Conservation (phyloP, 1,140 invertebrate species). For the Drosophila ohnishii region DNA sequence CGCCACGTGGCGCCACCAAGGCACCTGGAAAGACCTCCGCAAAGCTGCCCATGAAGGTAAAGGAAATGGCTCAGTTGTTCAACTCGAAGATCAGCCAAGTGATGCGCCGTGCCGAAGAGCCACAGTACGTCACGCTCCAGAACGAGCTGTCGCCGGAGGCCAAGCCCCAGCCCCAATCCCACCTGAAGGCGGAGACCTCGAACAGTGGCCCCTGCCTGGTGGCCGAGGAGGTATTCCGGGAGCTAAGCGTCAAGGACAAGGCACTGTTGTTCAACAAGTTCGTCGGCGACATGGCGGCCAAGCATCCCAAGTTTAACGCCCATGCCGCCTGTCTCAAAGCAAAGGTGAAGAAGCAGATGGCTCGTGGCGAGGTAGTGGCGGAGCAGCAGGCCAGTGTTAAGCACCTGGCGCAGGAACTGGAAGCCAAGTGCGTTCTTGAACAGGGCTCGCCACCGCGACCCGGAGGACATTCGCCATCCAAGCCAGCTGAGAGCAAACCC, state of each 20-base stretch:
- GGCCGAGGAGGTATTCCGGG: constrained; percentile 74
- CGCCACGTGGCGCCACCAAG: constrained; percentile 4
- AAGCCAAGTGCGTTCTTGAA: constrained; percentile 61
- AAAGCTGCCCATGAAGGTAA: constrained; percentile 64
- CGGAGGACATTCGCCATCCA: neutral
- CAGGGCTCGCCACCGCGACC: constrained; percentile 7
- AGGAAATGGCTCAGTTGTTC: constrained; percentile 75
- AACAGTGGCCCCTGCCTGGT: constrained; percentile 53
- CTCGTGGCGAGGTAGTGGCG: constrained; percentile 62
- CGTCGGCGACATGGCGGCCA: constrained; percentile 69
- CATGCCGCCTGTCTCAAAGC: constrained; percentile 60
- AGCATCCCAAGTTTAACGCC: constrained; percentile 70
- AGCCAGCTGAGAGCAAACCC: neutral
- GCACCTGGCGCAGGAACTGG: constrained; percentile 64
- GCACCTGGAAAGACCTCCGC: constrained; percentile 11
- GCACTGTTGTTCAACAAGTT: constrained; percentile 74
- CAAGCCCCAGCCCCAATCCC: constrained; percentile 6
- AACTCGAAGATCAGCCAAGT: constrained; percentile 71
- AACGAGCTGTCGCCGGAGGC: constrained; percentile 61
- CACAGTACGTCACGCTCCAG: constrained; percentile 53
- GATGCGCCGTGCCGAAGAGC: constrained; percentile 44
- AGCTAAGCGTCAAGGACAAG: constrained; percentile 78
- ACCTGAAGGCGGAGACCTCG: neutral
- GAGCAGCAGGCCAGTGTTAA: constrained; percentile 73
- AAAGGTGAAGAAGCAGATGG: constrained; percentile 66